Evolutionary conservation across 2,888 invertebrate genomes (phyloP), one percentile per base, ranked within the genome.

Genomic region (Eutolmus rufibarbis): DNA sequence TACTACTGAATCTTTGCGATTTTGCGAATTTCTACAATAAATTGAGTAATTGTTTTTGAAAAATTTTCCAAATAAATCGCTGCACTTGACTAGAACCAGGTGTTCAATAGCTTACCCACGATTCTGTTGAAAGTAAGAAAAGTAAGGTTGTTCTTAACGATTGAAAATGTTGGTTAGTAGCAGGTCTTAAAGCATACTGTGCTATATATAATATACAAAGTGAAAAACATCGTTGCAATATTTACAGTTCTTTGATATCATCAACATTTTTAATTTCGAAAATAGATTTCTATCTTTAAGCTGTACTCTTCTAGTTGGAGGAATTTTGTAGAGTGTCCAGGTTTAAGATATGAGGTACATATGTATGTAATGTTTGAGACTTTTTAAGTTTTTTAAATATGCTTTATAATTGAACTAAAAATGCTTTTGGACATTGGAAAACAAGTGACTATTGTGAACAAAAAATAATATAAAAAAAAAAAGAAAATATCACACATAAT

Each of bases 51-150:
- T 19, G 8, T 7, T 43, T 23, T 82, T 19, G 66, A 66, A 66
- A 51, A 79, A 16, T 14, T 28, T 51, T 51, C 51, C 51, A 79
- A 46, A 31, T 51, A 19, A 66, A 19, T 66, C 8, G 66, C 28
- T 66, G 66, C 66, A 66, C 56, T 79, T 78, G 37, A 40, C n/a
- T 79, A 51, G 79, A 66, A 43, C 43, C 28, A 93, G 93, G 93
- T 93, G 93, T 93, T 93, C 94, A 94, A 94, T 93, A 94, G 94
- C 93, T 93, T 93, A 94, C 94, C 94, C 93, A 93, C 91, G 88
- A 84, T 88, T 88, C 76, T 79, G 77, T 74, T 87, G 28, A 56
- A 56, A 19, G 7, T 28, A 23, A 23, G 51, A 66, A 77, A 77
- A 77, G 40, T 77, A 77, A 37, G 9, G 19, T 23, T 19, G 8